Evolutionary conservation across 2,113 vertebrate genomes (phyloP), one percentile per base, ranked within the genome.

Genomic region (Aythya baeri): DNA sequence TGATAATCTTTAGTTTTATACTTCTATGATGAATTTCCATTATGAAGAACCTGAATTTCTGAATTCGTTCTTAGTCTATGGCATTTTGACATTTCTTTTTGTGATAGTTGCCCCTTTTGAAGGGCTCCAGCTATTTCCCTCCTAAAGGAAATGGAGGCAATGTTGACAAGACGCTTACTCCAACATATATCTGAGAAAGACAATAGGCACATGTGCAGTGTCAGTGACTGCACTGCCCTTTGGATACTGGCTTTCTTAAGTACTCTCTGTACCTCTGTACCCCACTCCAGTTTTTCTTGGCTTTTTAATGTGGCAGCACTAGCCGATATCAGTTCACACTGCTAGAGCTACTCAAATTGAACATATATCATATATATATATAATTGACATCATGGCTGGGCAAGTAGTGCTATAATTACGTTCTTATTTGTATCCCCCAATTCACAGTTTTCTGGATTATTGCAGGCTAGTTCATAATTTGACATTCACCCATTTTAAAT

Each of bases 341-440:
- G 43, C 57, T 72, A 66, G n/a, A 91, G 75, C 38, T 71, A 1
- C 38, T 81, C 44, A 22, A 6, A 5, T 8, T 44, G n/a, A 38
- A 27, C 8, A 13, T 9, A 7, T 23, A 11, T 17, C 44, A 46
- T 46, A 46, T 46, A 46, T 18, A 46, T 46, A 8, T 46, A 46
- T 46, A 46, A 46, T 46, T 46, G 21, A 4, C 21, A 25, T 41
- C 25, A 11, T 36, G 59, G 16, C 23, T 80, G 36, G n/a, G 14
- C 15, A 2, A 29, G 16, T 0, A 41, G 31, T 62, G 36, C n/a
- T 77, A 44, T 58, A 32, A 16, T 71, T 59, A 13, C 0, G 1
- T 18, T 54, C 78, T 34, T 15, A 55, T 78, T 86, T 83, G 3
- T n/a, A 67, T 32, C 32, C 4, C 20, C 13, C 29, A 27, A 1